These are phyloP conservation scores for Tortrix viridana DNA, from an alignment of 2,888 invertebrate species.

Conservation along the genomic window DNA sequence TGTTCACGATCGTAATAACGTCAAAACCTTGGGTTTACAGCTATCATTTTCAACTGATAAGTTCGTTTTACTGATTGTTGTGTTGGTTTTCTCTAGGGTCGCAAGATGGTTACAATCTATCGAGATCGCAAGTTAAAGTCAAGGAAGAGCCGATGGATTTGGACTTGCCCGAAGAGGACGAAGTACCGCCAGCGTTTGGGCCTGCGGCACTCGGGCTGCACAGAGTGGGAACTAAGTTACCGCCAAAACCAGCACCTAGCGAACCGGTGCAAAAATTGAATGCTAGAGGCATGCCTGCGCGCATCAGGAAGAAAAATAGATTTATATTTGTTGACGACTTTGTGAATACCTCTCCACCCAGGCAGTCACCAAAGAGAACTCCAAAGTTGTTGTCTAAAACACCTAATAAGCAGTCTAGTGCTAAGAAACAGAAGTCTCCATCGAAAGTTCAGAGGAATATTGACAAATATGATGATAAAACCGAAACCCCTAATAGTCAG, in stretches of 20 bases:
- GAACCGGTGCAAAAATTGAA: slow-evolving; percentile 92
- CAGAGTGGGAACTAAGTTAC: slow-evolving; percentile 90
- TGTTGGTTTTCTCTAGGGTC: slow-evolving; percentile 59
- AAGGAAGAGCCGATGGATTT: slow-evolving; percentile 86
- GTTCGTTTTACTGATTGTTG: slow-evolving; percentile 28
- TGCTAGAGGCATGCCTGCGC: slow-evolving; percentile 94
- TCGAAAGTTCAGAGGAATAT: slow-evolving; percentile 77
- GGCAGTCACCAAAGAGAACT: slow-evolving; percentile 88
- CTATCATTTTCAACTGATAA: slow-evolving; percentile 12
- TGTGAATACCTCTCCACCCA: slow-evolving; percentile 89
- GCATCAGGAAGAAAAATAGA: slow-evolving; percentile 94
- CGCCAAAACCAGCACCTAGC: slow-evolving; percentile 88
- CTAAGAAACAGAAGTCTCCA: slow-evolving; percentile 81
- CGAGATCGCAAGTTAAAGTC: slow-evolving; percentile 64
- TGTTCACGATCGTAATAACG: slow-evolving; percentile 26
- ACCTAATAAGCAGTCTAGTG: slow-evolving; percentile 71
- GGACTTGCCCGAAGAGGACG: slow-evolving; percentile 87
- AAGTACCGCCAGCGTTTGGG: slow-evolving; percentile 88
- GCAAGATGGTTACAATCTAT: slow-evolving; percentile 59
- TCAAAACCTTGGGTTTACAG: slow-evolving; percentile 28
- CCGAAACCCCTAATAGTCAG: slow-evolving; percentile 65
- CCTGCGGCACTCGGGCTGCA: slow-evolving; percentile 92
- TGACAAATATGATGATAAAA: slow-evolving; percentile 75
- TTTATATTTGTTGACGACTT: slow-evolving; percentile 95
- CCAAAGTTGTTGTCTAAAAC: slow-evolving; percentile 83